phyloP scores from a whole-genome alignment of 1,140 invertebrate genomes.

The Wasmannia auropunctata region DNA sequence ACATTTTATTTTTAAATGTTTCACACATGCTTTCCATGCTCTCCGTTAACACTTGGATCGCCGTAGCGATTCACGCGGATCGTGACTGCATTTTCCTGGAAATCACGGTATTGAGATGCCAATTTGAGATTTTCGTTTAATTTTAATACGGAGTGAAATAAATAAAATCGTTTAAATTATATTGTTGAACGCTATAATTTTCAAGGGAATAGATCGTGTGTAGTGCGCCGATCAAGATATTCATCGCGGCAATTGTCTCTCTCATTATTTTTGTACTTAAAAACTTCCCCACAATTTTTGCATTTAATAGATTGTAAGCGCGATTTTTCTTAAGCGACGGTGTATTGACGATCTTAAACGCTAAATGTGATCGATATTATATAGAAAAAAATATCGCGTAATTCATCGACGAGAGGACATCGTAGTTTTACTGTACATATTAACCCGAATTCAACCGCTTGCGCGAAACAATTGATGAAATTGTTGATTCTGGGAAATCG shows the following conservation, averaged over 20 bases:
- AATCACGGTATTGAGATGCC: background rate
- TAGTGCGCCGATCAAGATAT: background rate
- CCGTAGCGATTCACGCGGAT: background rate
- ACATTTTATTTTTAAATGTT: constrained; percentile 19
- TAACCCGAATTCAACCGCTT: constrained; percentile 48
- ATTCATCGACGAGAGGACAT: constrained; percentile 23
- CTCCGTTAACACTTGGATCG: constrained; percentile 16
- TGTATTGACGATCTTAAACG: constrained; percentile 14
- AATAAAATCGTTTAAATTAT: background rate
- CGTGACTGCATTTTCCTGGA: background rate
- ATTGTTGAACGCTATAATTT: background rate
- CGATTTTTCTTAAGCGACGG: background rate
- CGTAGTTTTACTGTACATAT: constrained; percentile 65
- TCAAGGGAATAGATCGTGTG: background rate
- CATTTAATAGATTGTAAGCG: constrained; percentile 53
- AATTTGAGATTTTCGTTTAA: background rate
- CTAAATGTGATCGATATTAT: constrained; percentile 30
- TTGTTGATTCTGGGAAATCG: constrained; percentile 31
- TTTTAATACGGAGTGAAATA: background rate
- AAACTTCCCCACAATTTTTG: constrained; percentile 18
- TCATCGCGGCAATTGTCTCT: constrained; percentile 3
- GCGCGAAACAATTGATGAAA: constrained; percentile 41
- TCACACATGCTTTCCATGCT: background rate
- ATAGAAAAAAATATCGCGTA: constrained; percentile 44
- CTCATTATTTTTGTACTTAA: constrained; percentile 59